These are phyloP conservation scores for Athene cunicularia DNA, from an alignment of 2,113 vertebrate genomes.

Conservation along the genomic window DNA sequence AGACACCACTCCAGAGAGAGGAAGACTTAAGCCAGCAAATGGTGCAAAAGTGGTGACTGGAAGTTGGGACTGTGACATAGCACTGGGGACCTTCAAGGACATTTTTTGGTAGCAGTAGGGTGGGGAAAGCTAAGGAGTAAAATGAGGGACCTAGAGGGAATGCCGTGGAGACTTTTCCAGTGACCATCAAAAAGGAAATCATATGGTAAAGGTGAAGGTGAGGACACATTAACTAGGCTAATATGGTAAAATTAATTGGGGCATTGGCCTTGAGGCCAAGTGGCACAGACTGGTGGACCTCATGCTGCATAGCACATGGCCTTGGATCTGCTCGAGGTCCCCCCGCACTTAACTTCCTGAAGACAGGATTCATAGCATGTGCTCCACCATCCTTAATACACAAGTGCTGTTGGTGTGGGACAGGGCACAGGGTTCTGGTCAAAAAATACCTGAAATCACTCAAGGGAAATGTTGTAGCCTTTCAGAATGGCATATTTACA, in stretches of 20 bases:
- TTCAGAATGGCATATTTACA: neutral
- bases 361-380: neutral
- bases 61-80: neutral
- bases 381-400: neutral
- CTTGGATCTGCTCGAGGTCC: neutral
- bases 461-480: neutral
- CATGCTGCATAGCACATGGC: neutral
- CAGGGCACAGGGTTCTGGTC: neutral
- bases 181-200: neutral
- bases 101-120: neutral
- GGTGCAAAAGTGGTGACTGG: accelerated
- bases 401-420: neutral
- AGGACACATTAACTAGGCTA: neutral
- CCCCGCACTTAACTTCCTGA: neutral
- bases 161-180: neutral
- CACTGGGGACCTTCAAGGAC: neutral
- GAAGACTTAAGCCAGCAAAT: neutral
- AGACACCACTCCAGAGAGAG: neutral
- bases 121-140: neutral
- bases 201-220: neutral
- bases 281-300: neutral
- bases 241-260: neutral
- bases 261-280: neutral
- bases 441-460: neutral
- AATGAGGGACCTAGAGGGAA: neutral